These are phyloP conservation scores for Athetis lepigone DNA, from an alignment of 2,888 invertebrate species.

Conservation along the genomic window DNA sequence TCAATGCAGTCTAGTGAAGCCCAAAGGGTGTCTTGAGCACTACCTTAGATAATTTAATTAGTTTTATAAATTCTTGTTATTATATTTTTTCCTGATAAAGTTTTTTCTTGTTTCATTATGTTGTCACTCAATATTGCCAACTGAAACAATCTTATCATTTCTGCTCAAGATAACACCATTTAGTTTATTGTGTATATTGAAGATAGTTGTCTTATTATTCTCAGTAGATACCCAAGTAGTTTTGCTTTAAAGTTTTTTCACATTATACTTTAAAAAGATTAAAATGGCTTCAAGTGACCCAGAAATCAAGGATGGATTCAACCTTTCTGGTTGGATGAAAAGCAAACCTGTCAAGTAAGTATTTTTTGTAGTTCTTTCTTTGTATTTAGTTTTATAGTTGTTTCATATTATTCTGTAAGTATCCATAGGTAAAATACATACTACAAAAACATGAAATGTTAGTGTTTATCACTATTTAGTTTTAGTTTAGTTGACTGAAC, in stretches of 20 bases:
- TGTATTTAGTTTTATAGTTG: too few relatives aligned
- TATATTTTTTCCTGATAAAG: constrained; percentile 53
- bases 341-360: constrained; percentile 91
- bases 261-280: constrained; percentile 34
- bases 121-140: constrained; percentile 72
- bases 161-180: constrained; percentile 85
- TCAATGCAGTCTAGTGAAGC: constrained; percentile 80
- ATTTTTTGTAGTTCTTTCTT: too few relatives aligned
- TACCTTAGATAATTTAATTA: constrained; percentile 57
- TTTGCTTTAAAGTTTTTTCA: constrained; percentile 28
- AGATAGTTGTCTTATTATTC: constrained; percentile 67
- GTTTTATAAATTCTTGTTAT: constrained; percentile 59
- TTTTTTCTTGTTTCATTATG: constrained; percentile 62
- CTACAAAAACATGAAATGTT: not conserved
- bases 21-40: constrained; percentile 82
- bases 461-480: not conserved
- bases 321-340: constrained; percentile 94
- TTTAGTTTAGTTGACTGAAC: too few relatives aligned
- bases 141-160: constrained; percentile 85
- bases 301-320: constrained; percentile 91
- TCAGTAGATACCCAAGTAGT: constrained; percentile 26
- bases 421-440: not conserved
- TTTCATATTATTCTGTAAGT: too few relatives aligned
- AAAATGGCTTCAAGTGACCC: constrained; percentile 90
- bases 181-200: constrained; percentile 68